Percentiles rank a stretch among this genome's conserved stretches.
These are phyloP conservation scores for Lophius piscatorius DNA, from an alignment of 2,113 vertebrate species.

Conservation along the genomic window DNA sequence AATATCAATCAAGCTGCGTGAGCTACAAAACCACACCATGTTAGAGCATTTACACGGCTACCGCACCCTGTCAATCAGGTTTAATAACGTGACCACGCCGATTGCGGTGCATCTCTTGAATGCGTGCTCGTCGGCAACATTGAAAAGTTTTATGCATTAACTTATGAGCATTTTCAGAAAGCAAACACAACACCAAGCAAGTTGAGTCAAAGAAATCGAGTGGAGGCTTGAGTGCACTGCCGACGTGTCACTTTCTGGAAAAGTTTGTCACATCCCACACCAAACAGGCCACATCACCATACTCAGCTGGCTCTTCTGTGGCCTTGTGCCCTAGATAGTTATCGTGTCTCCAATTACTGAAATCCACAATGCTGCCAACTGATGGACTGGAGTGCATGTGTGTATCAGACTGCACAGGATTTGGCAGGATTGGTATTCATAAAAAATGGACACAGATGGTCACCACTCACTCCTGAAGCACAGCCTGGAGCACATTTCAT, in stretches of 20 bases:
- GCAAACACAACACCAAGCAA: slow-evolving; percentile 21
- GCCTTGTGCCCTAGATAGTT: slow-evolving; percentile 51
- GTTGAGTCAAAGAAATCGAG: slow-evolving; percentile 42
- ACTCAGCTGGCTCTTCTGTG: slow-evolving; percentile 45
- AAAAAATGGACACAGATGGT: slow-evolving; percentile 22
- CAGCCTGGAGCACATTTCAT: slow-evolving; percentile 27
- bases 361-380: slow-evolving; percentile 44
- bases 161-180: slow-evolving; percentile 15
- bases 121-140: not conserved
- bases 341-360: slow-evolving; percentile 55
- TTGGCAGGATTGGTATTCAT: slow-evolving; percentile 15
- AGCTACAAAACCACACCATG: slow-evolving; percentile 60
- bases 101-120: slow-evolving; percentile 8
- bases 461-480: slow-evolving; percentile 11
- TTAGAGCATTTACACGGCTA: slow-evolving; percentile 57
- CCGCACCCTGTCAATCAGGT: slow-evolving; percentile 28
- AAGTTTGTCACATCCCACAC: slow-evolving; percentile 40
- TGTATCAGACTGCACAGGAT: slow-evolving; percentile 6
- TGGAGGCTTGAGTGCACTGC: slow-evolving; percentile 17
- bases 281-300: slow-evolving; percentile 62
- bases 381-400: slow-evolving; percentile 21
- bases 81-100: slow-evolving; percentile 17
- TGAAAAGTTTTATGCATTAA: slow-evolving; percentile 14
- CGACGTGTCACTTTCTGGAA: slow-evolving; percentile 55
- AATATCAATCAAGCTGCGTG: slow-evolving; percentile 72